Evolutionary conservation across 2,113 vertebrate genomes (phyloP).

Genomic region (Paramisgurnus dabryanus): DNA sequence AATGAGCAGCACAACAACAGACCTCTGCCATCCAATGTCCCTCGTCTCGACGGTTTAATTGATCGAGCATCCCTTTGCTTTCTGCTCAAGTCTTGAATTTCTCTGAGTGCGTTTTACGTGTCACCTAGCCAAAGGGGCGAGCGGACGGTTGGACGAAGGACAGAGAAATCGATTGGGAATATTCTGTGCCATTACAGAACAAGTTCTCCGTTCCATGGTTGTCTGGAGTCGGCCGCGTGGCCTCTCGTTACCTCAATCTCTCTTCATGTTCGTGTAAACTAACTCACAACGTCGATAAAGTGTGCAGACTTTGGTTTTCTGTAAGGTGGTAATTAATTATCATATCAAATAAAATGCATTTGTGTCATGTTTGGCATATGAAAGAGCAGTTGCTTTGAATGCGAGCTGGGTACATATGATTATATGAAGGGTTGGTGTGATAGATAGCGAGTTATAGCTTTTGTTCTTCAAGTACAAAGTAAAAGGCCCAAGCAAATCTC

Average conservation of each 20-base stretch:
- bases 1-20: conserved; percentile 34
- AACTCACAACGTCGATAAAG: neutral
- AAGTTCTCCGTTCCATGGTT: neutral
- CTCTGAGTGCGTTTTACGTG: conserved; percentile 24
- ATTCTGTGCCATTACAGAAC: conserved; percentile 35
- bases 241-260: conserved; percentile 3
- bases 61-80: conserved; percentile 14
- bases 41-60: conserved; percentile 35
- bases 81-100: conserved; percentile 13
- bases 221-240: neutral
- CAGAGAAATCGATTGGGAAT: conserved; percentile 34
- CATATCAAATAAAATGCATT: conserved; percentile 61
- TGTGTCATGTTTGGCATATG: conserved; percentile 53
- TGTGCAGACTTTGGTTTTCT: conserved; percentile 10
- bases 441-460: conserved; percentile 48
- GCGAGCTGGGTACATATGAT: conserved; percentile 52
- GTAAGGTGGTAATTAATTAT: conserved; percentile 58
- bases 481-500: conserved; percentile 59
- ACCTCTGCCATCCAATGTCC: conserved; percentile 23
- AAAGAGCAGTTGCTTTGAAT: conserved; percentile 53
- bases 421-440: conserved; percentile 53
- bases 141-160: conserved; percentile 4
- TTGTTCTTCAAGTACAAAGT: conserved; percentile 65
- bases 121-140: conserved; percentile 20
- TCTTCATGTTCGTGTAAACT: neutral